Conservation (phyloP, 2,797 vertebrate genomes). For the Leptodactylus fallax region DNA sequence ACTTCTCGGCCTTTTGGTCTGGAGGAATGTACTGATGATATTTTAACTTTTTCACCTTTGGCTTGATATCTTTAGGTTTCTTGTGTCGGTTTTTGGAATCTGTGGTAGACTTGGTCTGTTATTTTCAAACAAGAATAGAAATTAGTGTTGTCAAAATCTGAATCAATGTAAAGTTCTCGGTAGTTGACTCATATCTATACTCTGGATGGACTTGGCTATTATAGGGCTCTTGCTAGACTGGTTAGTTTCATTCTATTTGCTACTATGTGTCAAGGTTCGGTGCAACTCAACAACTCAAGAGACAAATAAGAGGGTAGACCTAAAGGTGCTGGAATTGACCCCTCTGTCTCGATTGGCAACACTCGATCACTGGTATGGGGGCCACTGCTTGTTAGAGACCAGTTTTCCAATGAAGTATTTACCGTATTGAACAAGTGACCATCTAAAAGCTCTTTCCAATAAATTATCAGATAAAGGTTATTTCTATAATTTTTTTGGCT, state of each 20-base stretch:
- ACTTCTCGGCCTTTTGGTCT: slow-evolving; percentile 96
- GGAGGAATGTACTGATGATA: slow-evolving; percentile 99
- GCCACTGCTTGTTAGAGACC: not conserved
- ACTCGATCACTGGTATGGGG: not conserved
- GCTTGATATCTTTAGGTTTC: slow-evolving; percentile 97
- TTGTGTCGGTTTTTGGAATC: slow-evolving; percentile 95
- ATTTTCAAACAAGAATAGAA: not conserved
- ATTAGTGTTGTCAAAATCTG: not conserved
- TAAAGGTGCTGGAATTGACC: not conserved
- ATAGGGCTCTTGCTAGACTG: not conserved
- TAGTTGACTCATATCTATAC: not conserved
- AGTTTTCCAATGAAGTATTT: not conserved
- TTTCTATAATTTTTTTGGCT: not conserved
- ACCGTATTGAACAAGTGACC: not conserved
- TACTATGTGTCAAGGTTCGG: not conserved
- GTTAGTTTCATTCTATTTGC: not conserved
- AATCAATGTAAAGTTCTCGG: not conserved
- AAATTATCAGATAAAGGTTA: no score
- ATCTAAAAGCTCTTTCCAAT: not conserved
- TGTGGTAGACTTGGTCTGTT: slow-evolving; percentile 85
- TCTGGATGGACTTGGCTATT: not conserved
- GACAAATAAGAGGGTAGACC: not conserved
- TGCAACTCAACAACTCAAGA: not conserved
- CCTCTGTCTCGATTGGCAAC: not conserved
- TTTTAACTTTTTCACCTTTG: slow-evolving; percentile 98